phyloP scores from a whole-genome alignment of 2,797 vertebrate species.

The Meriones psammophilus region DNA sequence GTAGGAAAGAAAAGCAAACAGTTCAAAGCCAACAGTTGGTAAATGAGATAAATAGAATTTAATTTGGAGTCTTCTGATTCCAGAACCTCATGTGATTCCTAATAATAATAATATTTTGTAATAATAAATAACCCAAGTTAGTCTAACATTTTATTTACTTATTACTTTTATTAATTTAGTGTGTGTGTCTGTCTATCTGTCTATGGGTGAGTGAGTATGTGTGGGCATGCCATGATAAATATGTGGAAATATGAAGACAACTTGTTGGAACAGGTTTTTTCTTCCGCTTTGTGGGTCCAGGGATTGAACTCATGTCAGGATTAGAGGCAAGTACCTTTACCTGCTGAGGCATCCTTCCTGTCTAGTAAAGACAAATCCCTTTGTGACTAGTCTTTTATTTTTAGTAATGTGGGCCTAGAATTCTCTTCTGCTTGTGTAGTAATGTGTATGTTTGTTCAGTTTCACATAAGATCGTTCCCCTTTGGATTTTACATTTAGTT shows the following conservation, averaged over 20 bases:
- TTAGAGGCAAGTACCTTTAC: background rate
- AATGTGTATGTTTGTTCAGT: slow-evolving; percentile 18
- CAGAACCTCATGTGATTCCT: background rate
- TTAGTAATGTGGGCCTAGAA: background rate
- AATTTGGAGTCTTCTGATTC: background rate
- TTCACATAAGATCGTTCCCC: slow-evolving; percentile 38
- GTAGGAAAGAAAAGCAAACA: slow-evolving; percentile 51
- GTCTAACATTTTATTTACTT: slow-evolving; percentile 48
- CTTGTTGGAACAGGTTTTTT: background rate
- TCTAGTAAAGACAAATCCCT: background rate
- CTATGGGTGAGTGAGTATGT: too few relatives aligned
- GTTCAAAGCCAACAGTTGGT: slow-evolving; percentile 1
- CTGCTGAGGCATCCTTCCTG: background rate
- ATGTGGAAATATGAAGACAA: background rate
- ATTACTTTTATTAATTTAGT: background rate
- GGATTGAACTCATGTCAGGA: background rate
- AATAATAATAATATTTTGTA: slow-evolving; percentile 4
- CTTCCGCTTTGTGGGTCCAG: background rate
- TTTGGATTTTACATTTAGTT: slow-evolving; percentile 39
- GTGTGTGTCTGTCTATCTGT: background rate
- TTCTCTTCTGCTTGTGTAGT: background rate
- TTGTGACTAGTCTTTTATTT: slow-evolving; percentile 53
- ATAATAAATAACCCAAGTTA: slow-evolving; percentile 39
- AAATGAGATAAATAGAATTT: slow-evolving; percentile 39
- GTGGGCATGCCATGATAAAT: too few relatives aligned